Base-by-base conservation (phyloP, 1,140 invertebrate genomes). In the Archivesica marissinica region DNA sequence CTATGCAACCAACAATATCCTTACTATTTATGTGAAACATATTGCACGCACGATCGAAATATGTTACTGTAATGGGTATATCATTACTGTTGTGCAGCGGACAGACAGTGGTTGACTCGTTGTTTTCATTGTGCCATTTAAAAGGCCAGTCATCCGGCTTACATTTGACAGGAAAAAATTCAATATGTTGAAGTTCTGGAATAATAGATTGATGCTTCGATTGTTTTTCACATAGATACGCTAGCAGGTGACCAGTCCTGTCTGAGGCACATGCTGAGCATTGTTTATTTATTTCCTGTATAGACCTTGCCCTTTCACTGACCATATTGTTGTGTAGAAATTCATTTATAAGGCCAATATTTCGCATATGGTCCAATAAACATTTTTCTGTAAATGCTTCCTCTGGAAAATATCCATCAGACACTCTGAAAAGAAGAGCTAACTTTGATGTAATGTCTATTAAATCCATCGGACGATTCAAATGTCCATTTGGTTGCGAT, bases 261-360 rank as follows among this genome's bases (percentile, higher is more conserved):
- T 66, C 13, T 17, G 79, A n/a, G 30, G 82, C 79, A 33, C 86
- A 68, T 2, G 39, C 15, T 6, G 13, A 11, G 33, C 85, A 76
- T 4, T 17, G 52, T 70, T 52, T 15, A 2, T 28, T 50, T 52
- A 86, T 0, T 1, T 50, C 39, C 28, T 17, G 2, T 38, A 88
- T 56, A 25, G 70, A 79, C 20, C 33, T 52, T 13, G 70, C 56
- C 50, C 87, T 77, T 23, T 82, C 59, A 41, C 64, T 15, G 28
- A 90, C 28, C 39, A 81, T 35, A 17, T 89, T 56, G 38, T 75
- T 59, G 13, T 39, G 33, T 39, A 90, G 9, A 13, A 74, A 35
- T 50, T 85, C 25, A 50, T 28, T 84, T 23, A 80, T 75, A 86
- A 90, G 87, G 25, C 88, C 88, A n/a, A 89, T 39, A 2, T 52